Evolutionary conservation across 2,113 vertebrate genomes (phyloP).

Genomic region (Myodes glareolus): DNA sequence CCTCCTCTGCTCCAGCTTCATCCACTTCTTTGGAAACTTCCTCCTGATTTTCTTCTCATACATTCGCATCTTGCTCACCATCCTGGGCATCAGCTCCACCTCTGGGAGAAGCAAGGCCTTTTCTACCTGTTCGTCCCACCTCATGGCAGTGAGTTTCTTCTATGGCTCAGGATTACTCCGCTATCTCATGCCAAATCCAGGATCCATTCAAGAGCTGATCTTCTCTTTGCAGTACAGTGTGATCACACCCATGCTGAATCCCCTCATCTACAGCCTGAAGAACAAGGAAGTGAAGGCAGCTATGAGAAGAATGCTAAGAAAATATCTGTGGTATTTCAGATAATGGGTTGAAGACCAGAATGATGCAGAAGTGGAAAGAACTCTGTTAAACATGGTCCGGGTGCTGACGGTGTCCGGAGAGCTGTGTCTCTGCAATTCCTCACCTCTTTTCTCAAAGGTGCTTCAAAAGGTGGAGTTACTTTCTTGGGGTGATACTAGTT

Average conservation of each 20-base stretch:
- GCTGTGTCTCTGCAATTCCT: background rate
- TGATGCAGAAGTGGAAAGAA: background rate
- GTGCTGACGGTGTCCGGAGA: background rate
- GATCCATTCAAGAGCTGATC: conserved; percentile 63
- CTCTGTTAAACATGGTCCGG: background rate
- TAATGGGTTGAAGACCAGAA: background rate
- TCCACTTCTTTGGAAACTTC: conserved; percentile 78
- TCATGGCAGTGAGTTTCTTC: conserved; percentile 67
- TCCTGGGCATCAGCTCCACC: conserved; percentile 57
- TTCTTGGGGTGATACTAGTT: background rate
- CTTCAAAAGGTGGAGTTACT: background rate
- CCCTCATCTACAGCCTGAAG: conserved; percentile 75
- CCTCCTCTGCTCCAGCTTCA: conserved; percentile 70
- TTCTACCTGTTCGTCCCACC: conserved; percentile 70
- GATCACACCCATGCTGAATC: conserved; percentile 73
- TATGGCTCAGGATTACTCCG: conserved; percentile 68
- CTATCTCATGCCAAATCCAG: conserved; percentile 73
- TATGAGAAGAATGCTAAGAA: conserved; percentile 47
- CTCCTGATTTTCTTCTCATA: conserved; percentile 70
- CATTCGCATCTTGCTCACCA: conserved; percentile 56
- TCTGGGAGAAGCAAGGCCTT: conserved; percentile 66
- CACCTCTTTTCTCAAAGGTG: background rate
- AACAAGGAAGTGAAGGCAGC: conserved; percentile 74
- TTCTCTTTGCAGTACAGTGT: conserved; percentile 71
- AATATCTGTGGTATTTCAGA: conserved; percentile 21